Percentiles rank a stretch among this genome's conserved stretches.
Conservation (phyloP, 1,140 invertebrate genomes). For the Tribolium castaneum region DNA sequence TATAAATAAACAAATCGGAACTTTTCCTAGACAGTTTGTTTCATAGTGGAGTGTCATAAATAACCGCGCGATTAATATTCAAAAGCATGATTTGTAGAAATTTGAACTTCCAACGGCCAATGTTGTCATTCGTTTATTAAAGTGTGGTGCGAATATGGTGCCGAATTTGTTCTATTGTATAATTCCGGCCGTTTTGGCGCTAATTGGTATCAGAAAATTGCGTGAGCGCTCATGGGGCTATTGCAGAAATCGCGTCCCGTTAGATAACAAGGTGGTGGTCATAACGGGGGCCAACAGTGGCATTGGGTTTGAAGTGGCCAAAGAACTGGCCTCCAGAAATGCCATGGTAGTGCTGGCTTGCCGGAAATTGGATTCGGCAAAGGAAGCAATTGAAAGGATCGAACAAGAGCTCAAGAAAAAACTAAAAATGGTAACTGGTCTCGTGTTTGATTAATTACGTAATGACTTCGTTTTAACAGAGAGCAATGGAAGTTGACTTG, state of each 20-base stretch:
- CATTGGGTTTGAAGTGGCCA: conserved; percentile 70
- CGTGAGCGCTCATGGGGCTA: conserved; percentile 59
- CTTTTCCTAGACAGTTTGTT: background rate
- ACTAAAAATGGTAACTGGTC: background rate
- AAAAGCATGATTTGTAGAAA: background rate
- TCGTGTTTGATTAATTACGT: background rate
- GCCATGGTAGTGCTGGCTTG: conserved; percentile 86
- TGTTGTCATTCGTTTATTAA: no score
- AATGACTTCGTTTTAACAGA: conserved; percentile 64
- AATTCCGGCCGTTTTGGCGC: conserved; percentile 43
- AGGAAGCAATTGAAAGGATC: conserved; percentile 67
- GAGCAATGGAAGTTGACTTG: conserved; percentile 79
- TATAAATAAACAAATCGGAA: background rate
- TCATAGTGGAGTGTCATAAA: background rate
- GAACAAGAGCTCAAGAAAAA: conserved; percentile 45
- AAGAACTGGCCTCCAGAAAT: conserved; percentile 65
- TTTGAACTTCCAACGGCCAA: no score
- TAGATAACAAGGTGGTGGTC: conserved; percentile 69
- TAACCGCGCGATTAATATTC: background rate
- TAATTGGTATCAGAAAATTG: conserved; percentile 56
- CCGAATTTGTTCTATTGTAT: background rate
- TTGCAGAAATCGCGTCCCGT: conserved; percentile 57
- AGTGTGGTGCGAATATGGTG: background rate
- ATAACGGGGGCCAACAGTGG: conserved; percentile 73
- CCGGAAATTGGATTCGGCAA: conserved; percentile 72